Conservation (phyloP, 1,140 invertebrate species). For the Campoletis sonorensis region DNA sequence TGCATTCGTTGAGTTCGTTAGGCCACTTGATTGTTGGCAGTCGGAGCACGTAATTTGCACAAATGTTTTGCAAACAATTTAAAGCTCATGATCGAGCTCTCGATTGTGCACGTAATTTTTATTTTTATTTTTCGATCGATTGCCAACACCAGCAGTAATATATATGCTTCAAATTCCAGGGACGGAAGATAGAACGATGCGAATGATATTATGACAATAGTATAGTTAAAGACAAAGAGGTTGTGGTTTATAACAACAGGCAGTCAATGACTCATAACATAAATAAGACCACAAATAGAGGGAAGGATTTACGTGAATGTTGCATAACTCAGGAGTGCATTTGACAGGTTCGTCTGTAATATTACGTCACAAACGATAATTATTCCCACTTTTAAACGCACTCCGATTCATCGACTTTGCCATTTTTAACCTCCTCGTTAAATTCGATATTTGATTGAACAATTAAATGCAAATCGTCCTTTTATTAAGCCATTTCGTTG, state of each 20-base stretch:
- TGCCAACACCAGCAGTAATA: not conserved
- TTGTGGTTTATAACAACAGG: not conserved
- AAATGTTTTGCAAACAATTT: slow-evolving; percentile 2
- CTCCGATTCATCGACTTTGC: not conserved
- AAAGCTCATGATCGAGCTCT: not conserved
- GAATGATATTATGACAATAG: slow-evolving; percentile 1
- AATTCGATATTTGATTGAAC: not conserved
- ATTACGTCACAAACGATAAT: not conserved
- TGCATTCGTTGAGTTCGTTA: not conserved
- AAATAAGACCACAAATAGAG: not conserved
- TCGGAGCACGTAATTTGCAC: not conserved
- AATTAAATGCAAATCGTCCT: not conserved
- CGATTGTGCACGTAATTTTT: not conserved
- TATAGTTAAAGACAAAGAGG: not conserved
- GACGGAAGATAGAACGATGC: not conserved
- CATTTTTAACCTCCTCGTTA: not conserved
- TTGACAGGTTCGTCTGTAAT: not conserved
- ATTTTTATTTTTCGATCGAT: not conserved
- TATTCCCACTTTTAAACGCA: not conserved
- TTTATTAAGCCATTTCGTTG: not conserved
- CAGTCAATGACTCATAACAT: not conserved
- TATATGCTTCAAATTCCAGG: not conserved
- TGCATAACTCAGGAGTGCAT: not conserved
- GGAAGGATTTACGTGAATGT: not conserved
- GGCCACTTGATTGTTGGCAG: not conserved